Percentiles rank a stretch among this genome's conserved stretches.
Evolutionary conservation across 2,888 invertebrate species (phyloP).

Genomic region (Aporophyla nigra): DNA sequence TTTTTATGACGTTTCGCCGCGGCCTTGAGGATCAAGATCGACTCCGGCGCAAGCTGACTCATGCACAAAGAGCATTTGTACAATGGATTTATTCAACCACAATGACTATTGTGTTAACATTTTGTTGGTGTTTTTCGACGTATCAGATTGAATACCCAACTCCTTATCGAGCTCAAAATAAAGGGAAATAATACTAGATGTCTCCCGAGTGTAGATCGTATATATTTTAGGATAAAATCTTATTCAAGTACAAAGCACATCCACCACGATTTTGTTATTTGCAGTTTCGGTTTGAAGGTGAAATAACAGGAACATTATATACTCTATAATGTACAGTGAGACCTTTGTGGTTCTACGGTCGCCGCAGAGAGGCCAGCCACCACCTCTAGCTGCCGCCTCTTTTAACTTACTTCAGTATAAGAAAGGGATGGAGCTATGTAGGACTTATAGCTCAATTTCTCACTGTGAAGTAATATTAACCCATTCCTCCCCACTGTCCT

Average conservation of each 20-base stretch:
- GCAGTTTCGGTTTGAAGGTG: not conserved
- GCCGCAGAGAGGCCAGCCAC: not conserved
- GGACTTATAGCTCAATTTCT: not conserved
- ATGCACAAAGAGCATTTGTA: conserved; percentile 73
- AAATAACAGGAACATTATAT: too few relatives aligned
- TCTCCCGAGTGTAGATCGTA: not conserved
- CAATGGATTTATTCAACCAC: conserved; percentile 76
- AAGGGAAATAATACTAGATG: not conserved
- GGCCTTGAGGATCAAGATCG: conserved; percentile 68
- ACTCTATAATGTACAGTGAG: too few relatives aligned
- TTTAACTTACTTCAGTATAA: not conserved
- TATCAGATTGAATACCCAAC: conserved; percentile 6
- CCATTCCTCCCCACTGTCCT: too few relatives aligned
- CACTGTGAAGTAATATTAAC: not conserved
- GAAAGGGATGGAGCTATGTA: not conserved
- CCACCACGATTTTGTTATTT: not conserved
- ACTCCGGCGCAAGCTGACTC: conserved; percentile 71
- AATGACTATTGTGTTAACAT: conserved; percentile 79
- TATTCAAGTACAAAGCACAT: not conserved
- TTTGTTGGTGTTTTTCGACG: conserved; percentile 61
- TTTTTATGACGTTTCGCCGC: conserved; percentile 56
- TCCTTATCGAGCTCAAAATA: conserved; percentile 3
- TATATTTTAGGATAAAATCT: not conserved
- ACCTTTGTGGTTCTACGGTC: not conserved
- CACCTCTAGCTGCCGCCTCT: not conserved